These are phyloP conservation scores for Periophthalmus magnuspinnatus DNA, from an alignment of 2,797 vertebrate genomes.

Conservation along the genomic window DNA sequence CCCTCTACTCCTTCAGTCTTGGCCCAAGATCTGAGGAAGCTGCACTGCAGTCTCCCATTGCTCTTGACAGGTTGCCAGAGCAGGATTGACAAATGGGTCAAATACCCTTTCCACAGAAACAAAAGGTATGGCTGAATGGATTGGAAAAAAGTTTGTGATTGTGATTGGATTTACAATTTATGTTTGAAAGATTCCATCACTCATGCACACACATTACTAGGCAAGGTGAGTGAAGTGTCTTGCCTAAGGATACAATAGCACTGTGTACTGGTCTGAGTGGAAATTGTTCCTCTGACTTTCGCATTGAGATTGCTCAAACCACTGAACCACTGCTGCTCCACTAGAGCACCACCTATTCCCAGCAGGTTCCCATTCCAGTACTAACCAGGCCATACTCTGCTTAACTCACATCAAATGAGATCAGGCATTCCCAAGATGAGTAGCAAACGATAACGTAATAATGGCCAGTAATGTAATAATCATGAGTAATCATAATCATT, in stretches of 20 bases:
- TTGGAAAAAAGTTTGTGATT: not conserved
- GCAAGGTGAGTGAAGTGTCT: no score
- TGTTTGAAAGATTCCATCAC: no score
- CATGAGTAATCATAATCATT: no score
- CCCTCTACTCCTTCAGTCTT: not conserved
- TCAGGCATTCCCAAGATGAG: not conserved
- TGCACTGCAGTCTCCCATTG: not conserved
- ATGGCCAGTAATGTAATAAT: no score
- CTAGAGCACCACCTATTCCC: not conserved
- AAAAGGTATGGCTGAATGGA: not conserved
- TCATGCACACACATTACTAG: no score
- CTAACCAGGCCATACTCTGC: not conserved
- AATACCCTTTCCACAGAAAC: not conserved
- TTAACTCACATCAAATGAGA: not conserved
- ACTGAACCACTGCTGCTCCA: not conserved
- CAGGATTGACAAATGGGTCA: not conserved
- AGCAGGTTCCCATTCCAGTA: not conserved
- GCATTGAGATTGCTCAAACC: no score
- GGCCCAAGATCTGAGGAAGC: not conserved
- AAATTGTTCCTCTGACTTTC: not conserved
- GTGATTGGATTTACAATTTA: not conserved
- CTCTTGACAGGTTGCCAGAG: not conserved
- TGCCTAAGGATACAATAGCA: no score
- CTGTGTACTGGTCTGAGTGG: no score
- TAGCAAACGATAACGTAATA: no score